These are phyloP conservation scores for Stegodyphus mimosarum DNA, from an alignment of 1,140 invertebrate genomes.

Conservation along the genomic window DNA sequence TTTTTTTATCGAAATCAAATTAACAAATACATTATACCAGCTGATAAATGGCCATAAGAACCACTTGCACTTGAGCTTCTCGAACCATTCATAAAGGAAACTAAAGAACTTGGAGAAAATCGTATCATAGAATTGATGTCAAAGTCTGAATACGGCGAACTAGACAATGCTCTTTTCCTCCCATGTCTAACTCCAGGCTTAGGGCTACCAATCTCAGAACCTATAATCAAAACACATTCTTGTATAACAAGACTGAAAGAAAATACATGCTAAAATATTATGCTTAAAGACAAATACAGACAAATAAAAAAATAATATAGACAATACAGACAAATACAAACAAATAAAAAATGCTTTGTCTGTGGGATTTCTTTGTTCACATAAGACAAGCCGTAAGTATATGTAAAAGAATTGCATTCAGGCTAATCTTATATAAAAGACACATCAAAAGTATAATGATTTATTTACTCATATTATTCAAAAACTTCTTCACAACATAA, in stretches of 20 bases:
- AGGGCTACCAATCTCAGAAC: conserved; percentile 37
- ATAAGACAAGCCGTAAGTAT: too few relatives aligned
- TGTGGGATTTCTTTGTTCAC: too few relatives aligned
- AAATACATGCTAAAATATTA: neutral
- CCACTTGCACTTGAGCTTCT: conserved; percentile 78
- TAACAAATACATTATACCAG: conserved; percentile 72
- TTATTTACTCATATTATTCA: too few relatives aligned
- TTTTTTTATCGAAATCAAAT: too few relatives aligned
- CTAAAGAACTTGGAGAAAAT: conserved; percentile 92
- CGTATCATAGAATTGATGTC: conserved; percentile 95
- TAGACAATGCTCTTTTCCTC: conserved; percentile 87
- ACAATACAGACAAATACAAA: too few relatives aligned
- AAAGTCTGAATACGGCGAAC: conserved; percentile 93
- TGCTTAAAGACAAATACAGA: too few relatives aligned
- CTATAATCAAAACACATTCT: conserved; percentile 5
- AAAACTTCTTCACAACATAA: too few relatives aligned
- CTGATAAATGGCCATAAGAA: conserved; percentile 93
- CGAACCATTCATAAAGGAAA: conserved; percentile 85
- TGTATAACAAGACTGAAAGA: neutral
- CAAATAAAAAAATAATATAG: too few relatives aligned
- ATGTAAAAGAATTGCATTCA: too few relatives aligned
- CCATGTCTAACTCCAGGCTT: conserved; percentile 42
- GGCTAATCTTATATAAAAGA: too few relatives aligned
- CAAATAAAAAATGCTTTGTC: too few relatives aligned
- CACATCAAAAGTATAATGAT: too few relatives aligned